Base-by-base conservation (phyloP, 1,140 invertebrate species). In the Megathymus violae region DNA sequence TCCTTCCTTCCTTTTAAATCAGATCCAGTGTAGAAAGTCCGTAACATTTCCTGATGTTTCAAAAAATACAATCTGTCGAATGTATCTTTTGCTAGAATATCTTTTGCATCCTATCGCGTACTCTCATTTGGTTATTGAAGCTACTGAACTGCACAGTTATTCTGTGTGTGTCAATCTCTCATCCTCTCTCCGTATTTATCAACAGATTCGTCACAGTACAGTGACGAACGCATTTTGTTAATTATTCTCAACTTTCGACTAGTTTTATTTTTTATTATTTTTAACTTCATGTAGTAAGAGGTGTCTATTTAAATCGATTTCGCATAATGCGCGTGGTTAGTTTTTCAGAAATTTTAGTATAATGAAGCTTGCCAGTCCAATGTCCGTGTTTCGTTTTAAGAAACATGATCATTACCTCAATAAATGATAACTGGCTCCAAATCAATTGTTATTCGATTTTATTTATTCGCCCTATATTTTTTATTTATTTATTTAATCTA, bases 181-280 rank as follows among this genome's bases (percentile, higher is more conserved):
- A 54, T 65, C 64, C 47, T 69, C 47, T 69, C 58, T 48, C 41
- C 51, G 47, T 51, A 64, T 62, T 59, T 52, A 50, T 81, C 70
- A 64, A 58, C 25, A 64, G 64, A 82, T 85, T 85, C 74, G 80
- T 74, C 67, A 78, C 78, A 73, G 72, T 74, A 50, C 76, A 69
- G 78, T 76, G 72, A 67, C 69, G 47, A 71, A 64, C 68, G 67
- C 71, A 76, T 77, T 81, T 72, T 65, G 64, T 54, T 50, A 59
- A 67, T 60, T 69, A 56, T 65, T 69, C 69, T 61, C 67, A 56
- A 61, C 74, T 77, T 74, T 75, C 62, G 62, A 52, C 63, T 56
- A 70, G 36, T 70, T 77, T 79, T 72, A 71, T 61, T 11, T 64
- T 63, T 69, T 46, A 64, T 48, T 59, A 46, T 34, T 58, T 10